Percentiles rank a stretch among this genome's conserved stretches.
phyloP scores from a whole-genome alignment of 2,797 vertebrate genomes.

The Chelidonichthys spinosus region DNA sequence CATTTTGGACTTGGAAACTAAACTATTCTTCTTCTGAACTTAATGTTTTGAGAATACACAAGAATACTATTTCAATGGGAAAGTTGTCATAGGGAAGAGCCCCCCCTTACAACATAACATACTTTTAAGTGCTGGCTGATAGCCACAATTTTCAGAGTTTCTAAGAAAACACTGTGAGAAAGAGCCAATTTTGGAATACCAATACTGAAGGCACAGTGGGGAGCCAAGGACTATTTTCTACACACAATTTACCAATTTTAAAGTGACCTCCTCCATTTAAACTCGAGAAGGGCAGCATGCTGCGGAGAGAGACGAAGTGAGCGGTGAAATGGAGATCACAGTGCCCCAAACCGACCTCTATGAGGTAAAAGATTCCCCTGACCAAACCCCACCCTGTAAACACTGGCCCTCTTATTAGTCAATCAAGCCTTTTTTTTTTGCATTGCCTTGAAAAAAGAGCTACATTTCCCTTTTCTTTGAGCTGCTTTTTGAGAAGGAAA shows the following conservation, averaged over 20 bases:
- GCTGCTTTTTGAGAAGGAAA: conserved; percentile 58
- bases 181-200: conserved; percentile 71
- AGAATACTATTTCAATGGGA: conserved; percentile 56
- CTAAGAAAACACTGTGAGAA: conserved; percentile 78
- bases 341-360: conserved; percentile 70
- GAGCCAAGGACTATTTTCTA: conserved; percentile 73
- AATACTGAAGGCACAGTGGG: conserved; percentile 65
- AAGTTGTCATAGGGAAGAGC: conserved; percentile 54
- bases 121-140: conserved; percentile 69
- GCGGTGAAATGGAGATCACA: conserved; percentile 81
- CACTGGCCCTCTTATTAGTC: conserved; percentile 76
- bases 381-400: conserved; percentile 69
- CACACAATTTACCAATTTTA: conserved; percentile 82
- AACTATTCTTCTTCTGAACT: conserved; percentile 26
- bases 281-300: conserved; percentile 76
- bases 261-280: conserved; percentile 79
- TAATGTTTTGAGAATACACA: conserved; percentile 56
- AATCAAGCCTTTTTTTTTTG: conserved; percentile 60
- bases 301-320: conserved; percentile 73
- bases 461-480: conserved; percentile 63
- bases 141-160: conserved; percentile 66
- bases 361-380: conserved; percentile 75
- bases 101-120: conserved; percentile 50
- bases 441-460: conserved; percentile 55
- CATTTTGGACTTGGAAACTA: conserved; percentile 22